Evolutionary conservation across 1,140 invertebrate species (phyloP).

Genomic region (Penaeus indicus): DNA sequence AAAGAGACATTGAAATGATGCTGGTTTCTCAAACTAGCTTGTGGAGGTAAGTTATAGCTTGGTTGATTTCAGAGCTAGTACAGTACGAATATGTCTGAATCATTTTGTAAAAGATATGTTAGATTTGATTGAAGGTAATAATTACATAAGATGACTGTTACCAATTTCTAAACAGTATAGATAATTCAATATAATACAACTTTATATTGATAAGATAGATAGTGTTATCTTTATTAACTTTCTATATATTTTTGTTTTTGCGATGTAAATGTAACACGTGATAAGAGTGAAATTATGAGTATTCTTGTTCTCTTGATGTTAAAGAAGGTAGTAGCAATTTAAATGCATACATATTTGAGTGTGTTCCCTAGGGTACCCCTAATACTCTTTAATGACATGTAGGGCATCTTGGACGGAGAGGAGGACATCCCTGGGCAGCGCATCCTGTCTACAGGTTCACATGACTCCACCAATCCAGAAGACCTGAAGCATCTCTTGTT

Average conservation of each 20-base stretch:
- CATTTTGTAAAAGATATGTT: no score
- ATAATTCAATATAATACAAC: no score
- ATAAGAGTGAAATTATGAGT: neutral
- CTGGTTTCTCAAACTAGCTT: no score
- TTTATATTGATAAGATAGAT: neutral
- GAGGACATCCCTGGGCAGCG: slow-evolving; percentile 43
- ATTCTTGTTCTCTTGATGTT: neutral
- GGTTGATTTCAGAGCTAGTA: no score
- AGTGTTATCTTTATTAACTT: neutral
- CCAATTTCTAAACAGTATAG: no score
- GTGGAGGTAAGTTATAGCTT: no score
- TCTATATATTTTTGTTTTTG: neutral
- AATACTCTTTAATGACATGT: neutral
- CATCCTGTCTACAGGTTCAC: slow-evolving; percentile 52
- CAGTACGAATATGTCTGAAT: no score
- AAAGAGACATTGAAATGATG: no score
- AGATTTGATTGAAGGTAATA: no score
- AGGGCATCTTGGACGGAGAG: slow-evolving; percentile 65
- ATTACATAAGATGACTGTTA: no score
- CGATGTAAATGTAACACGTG: neutral
- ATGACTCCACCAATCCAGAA: slow-evolving; percentile 46
- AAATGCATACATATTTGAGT: neutral
- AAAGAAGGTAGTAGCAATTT: neutral
- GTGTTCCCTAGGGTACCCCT: neutral
- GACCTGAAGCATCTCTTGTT: slow-evolving; percentile 60